Evolutionary conservation across 53 echinoderm and acorn worm genomes (phyloP), one percentile per base, ranked within the genome.

Genomic region (Astropecten irregularis): DNA sequence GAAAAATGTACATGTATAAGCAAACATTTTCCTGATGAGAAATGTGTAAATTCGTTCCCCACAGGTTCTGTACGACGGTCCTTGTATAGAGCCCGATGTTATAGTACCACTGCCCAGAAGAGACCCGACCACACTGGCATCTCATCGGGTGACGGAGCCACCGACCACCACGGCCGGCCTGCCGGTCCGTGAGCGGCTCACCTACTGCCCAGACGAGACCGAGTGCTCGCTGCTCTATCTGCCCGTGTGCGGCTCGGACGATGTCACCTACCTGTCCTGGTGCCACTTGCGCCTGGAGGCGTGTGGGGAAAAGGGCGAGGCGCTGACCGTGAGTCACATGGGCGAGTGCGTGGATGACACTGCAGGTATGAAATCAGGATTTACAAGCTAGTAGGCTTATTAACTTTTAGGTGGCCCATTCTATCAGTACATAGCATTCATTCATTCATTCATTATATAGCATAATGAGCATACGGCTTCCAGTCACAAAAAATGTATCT

Each of bases 221-320:
- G 64, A 62, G 15, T 81, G 81, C 49, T 64, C 81, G 0, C 30
- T 61, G 36, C 46, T 81, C 31, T 81, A 81, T 31, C 32, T 81
- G 81, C 81, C 81, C 18, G 81, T 81, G 16, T 81, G 81, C 46
- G 81, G 77, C 63, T 81, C 81, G 19, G 81, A 81, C 53, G 81
- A 63, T 48, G 3, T 59, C 0, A 81, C 81, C 25, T 81, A 84
- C 63, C 36, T 56, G 23, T 71, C 84, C 10, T 71, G 72, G 72
- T 84, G 84, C 48, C 84, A 84, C 63, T 33, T 84, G 0, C 19
- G 71, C 6, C 56, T 47, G 34, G 60, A 56, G 25, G 71, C 84
- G 13, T 84, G 71, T 38, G 27, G 16, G 27, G 4, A 22, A 4
- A 22, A 19, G 11, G 26, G 32, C 35, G 62, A 84, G 15, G 33